Evolutionary conservation across 2,888 invertebrate genomes (phyloP).

Genomic region (Caenorhabditis wallacei): DNA sequence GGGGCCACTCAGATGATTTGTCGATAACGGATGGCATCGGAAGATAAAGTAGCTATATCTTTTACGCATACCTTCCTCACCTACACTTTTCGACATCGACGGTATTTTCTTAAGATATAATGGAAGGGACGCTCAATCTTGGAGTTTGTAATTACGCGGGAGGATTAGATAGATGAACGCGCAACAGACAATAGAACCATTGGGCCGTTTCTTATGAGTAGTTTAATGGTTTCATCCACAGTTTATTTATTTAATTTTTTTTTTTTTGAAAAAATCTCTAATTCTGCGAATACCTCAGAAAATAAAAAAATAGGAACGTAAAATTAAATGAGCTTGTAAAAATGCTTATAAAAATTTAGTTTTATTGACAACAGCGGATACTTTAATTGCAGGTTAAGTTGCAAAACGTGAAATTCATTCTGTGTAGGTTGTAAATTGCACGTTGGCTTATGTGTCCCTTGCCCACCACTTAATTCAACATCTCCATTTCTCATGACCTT

Average conservation of each 20-base stretch:
- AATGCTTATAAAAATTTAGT: too few species aligned
- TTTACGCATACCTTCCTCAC: constrained; percentile 41
- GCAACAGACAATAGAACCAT: constrained; percentile 45
- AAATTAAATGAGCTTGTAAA: too few species aligned
- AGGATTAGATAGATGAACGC: constrained; percentile 61
- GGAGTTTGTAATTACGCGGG: constrained; percentile 62
- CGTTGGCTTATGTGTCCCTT: too few species aligned
- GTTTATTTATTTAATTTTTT: constrained; percentile 20
- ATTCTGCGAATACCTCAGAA: too few species aligned
- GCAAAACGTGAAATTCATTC: too few species aligned
- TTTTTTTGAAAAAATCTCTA: too few species aligned
- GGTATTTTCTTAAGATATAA: constrained; percentile 36
- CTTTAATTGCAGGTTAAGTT: too few species aligned
- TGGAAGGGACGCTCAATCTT: constrained; percentile 16
- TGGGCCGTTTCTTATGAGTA: constrained; percentile 3
- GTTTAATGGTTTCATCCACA: constrained; percentile 18
- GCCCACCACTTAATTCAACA: constrained; percentile 1
- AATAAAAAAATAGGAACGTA: too few species aligned
- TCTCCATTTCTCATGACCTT: constrained; percentile 56
- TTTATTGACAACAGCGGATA: too few species aligned
- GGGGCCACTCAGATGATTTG: constrained; percentile 31
- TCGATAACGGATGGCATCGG: constrained; percentile 62
- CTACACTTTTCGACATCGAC: constrained; percentile 29
- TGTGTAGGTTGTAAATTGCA: too few species aligned
- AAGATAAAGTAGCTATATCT: constrained; percentile 63